Evolutionary conservation across 1,140 invertebrate genomes (phyloP).

Genomic region (Brachionus rubens): DNA sequence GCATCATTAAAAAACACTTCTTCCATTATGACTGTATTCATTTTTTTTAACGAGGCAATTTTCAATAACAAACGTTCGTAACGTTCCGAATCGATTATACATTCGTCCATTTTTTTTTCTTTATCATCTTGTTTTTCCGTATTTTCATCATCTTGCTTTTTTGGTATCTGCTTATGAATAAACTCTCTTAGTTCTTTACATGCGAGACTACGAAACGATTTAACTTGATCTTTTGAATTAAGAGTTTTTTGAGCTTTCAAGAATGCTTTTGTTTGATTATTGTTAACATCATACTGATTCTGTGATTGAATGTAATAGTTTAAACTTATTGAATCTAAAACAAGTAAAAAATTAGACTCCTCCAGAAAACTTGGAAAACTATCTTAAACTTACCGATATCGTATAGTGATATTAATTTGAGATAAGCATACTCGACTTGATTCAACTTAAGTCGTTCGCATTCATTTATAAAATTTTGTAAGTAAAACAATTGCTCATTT

Average conservation of each 20-base stretch:
- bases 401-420: conserved; percentile 40
- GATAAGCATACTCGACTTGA: conserved; percentile 37
- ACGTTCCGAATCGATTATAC: not conserved
- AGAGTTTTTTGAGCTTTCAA: conserved; percentile 15
- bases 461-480: conserved; percentile 28
- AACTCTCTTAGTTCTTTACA: conserved; percentile 30
- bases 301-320: conserved; percentile 2
- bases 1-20: conserved; percentile 42
- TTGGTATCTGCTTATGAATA: not conserved
- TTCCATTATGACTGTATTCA: conserved; percentile 45
- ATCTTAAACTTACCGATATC: not conserved
- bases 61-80: conserved; percentile 15
- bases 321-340: conserved; percentile 1
- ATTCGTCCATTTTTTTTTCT: not conserved
- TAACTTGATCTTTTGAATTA: conserved; percentile 9
- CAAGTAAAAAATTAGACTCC: not conserved
- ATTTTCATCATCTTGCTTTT: not conserved
- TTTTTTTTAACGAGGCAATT: conserved; percentile 17
- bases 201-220: conserved; percentile 42
- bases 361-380: no score
- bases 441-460: conserved; percentile 22
- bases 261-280: conserved; percentile 7
- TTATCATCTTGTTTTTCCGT: conserved; percentile 19
- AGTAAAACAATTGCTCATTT: conserved; percentile 37
- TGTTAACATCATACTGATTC: not conserved